Evolutionary conservation across 2,113 vertebrate species (phyloP), one percentile per base, ranked within the genome.

Genomic region (Anoplopoma fimbria): DNA sequence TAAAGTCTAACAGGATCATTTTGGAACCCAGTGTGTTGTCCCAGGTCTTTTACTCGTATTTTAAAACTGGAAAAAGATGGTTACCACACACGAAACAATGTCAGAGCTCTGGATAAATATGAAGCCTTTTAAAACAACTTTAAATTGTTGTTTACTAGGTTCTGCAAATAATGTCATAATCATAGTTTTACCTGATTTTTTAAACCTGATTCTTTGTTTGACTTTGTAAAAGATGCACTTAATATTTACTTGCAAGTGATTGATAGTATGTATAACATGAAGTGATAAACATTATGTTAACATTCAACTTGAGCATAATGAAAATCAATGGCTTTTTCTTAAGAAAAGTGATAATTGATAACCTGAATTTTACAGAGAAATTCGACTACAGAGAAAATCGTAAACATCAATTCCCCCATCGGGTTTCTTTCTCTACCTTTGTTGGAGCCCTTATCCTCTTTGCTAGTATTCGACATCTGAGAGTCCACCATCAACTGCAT

Each of bases 401-500:
- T 36, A 1, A 49, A 40, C 40, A 57, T 23, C 6, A 49, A 10
- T 27, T 10, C 9, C 31, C 40, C 27, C 31, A 19, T 77, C 1
- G 33, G 8, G 1, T 49, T 57, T 45, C 1, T 69, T 9, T 45
- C 13, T 73, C 1, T 70, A 90, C 90, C 90, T 90, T 88, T 87
- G 4, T 36, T 3, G n/a, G 78, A 21, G 14, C 25, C 49, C 0
- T 4, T 1, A 25, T 87, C 40, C 13, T 63, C 47, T 42, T 51
- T 64, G 42, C 13, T n/a, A 2, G 15, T 45, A n/a, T 79, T 61
- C 25, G 86, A 47, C 4, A 1, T 91, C 84, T 97, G 96, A 79
- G 95, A 93, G 27, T 98, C 94, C 0, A 97, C 93, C 97, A 98
- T 96, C 57, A 97, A 73, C 91, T 97, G 96, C 89, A 98, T 93